phyloP scores from a whole-genome alignment of 2,888 invertebrate species.

The Ormyrus labotus region DNA sequence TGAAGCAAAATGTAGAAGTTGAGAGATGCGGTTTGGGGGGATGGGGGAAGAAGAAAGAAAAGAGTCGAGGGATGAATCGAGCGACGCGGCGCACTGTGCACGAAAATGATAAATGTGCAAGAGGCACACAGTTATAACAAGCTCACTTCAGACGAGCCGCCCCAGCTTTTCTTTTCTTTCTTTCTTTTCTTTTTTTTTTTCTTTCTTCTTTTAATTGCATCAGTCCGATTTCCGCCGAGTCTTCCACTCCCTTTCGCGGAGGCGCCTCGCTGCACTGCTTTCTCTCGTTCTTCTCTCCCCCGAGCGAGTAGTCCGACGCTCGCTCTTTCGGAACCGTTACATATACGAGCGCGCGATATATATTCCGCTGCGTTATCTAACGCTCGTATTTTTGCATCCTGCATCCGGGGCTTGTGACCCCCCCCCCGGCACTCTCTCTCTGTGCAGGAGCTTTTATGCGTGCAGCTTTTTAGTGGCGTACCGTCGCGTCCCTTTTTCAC shows the following conservation, averaged over 20 bases:
- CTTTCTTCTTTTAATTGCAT: slow-evolving; percentile 21
- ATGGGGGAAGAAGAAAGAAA: background rate
- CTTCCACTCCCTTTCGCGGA: background rate
- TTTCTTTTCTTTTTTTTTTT: no score
- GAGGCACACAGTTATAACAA: slow-evolving; percentile 9
- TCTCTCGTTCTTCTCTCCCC: background rate
- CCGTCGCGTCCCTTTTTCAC: no score
- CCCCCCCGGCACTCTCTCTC: no score
- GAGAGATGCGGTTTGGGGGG: background rate
- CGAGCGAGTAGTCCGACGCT: background rate
- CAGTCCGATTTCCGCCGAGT: slow-evolving; percentile 9
- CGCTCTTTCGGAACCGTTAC: background rate
- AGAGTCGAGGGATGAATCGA: background rate
- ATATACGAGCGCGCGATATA: no score
- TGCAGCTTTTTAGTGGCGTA: no score
- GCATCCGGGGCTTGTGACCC: no score
- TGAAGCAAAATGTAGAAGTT: no score
- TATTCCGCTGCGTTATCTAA: no score
- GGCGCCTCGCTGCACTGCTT: background rate
- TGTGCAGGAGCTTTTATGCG: no score
- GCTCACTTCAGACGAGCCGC: background rate
- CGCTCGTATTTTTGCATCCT: no score
- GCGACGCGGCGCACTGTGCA: background rate
- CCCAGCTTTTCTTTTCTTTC: background rate
- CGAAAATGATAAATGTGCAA: slow-evolving; percentile 37